Evolutionary conservation across 1,140 invertebrate species (phyloP).

Genomic region (Ooceraea biroi): DNA sequence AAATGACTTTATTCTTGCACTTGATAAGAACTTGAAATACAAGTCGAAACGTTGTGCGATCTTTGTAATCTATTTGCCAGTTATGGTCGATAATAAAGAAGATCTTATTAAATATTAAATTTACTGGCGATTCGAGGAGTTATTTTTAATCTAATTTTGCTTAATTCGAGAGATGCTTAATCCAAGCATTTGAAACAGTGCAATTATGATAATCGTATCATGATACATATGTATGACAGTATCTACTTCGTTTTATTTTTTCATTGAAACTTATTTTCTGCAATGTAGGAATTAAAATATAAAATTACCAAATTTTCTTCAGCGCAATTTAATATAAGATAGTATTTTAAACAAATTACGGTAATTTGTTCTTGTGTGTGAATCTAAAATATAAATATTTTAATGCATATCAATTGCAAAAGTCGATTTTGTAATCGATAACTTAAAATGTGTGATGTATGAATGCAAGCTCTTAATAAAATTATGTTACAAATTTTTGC

Average conservation of each 20-base stretch:
- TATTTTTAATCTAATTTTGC: too few species aligned
- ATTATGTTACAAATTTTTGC: not conserved
- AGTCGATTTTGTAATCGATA: not conserved
- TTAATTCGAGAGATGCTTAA: too few species aligned
- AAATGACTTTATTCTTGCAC: too few species aligned
- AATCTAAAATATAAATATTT: conserved; percentile 23
- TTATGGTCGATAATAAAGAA: too few species aligned
- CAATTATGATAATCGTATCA: too few species aligned
- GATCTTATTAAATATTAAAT: too few species aligned
- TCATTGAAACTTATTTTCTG: not conserved
- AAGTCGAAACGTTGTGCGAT: too few species aligned
- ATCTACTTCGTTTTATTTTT: not conserved
- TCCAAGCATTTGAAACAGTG: too few species aligned
- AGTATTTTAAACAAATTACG: not conserved
- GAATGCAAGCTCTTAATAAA: conserved; percentile 31
- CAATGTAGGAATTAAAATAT: not conserved
- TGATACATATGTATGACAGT: too few species aligned
- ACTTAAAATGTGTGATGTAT: conserved; percentile 11
- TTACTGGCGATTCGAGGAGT: too few species aligned
- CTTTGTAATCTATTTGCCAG: too few species aligned
- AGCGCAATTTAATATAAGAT: not conserved
- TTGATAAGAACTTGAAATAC: too few species aligned
- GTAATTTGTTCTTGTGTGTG: conserved; percentile 7
- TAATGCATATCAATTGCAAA: conserved; percentile 25
- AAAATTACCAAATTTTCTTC: conserved; percentile 12